Evolutionary conservation across 1,140 invertebrate genomes (phyloP).

Genomic region (Caenorhabditis remanei): DNA sequence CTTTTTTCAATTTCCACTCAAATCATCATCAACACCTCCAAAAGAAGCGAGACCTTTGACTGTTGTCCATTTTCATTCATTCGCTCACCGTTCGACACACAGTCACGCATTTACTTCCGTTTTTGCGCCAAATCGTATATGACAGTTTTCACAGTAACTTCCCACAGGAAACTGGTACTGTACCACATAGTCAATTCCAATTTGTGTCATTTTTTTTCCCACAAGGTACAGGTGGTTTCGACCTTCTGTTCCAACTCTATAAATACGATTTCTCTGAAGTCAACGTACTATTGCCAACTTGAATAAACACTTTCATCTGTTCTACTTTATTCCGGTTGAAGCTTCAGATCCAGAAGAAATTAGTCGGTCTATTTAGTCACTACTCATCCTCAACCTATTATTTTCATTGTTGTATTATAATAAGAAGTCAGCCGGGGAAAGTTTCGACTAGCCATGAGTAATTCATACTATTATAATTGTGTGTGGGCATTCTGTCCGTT

Average conservation of each 20-base stretch:
- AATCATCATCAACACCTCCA: conserved; percentile 11
- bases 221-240: background rate
- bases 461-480: conserved; percentile 47
- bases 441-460: conserved; percentile 49
- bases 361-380: background rate
- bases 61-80: conserved; percentile 47
- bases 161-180: conserved; percentile 33
- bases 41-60: conserved; percentile 19
- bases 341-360: background rate
- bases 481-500: conserved; percentile 29
- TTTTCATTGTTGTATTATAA: conserved; percentile 26
- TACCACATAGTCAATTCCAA: conserved; percentile 22
- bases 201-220: background rate
- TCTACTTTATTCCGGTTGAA: conserved; percentile 6
- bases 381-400: background rate
- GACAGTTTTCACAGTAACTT: conserved; percentile 47
- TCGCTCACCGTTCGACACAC: conserved; percentile 3
- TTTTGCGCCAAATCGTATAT: conserved; percentile 36
- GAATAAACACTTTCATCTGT: background rate
- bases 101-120: background rate
- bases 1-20: background rate
- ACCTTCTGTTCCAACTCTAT: background rate
- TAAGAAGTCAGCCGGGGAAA: conserved; percentile 8
- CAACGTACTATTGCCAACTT: background rate
- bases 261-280: background rate